phyloP scores from a whole-genome alignment of 2,113 vertebrate species.

The Isichthys henryi region DNA sequence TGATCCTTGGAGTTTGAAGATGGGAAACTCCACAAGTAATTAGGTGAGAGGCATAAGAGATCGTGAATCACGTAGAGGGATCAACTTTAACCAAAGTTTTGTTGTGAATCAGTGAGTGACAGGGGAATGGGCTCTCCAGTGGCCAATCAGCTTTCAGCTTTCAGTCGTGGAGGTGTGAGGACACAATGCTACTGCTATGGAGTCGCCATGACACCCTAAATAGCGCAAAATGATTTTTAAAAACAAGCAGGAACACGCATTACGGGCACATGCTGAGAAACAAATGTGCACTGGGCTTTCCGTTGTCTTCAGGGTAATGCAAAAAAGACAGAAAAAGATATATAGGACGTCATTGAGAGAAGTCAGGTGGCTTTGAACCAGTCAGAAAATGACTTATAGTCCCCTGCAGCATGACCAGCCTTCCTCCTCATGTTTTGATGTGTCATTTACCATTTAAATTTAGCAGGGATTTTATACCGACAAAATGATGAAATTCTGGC shows the following conservation, averaged over 20 bases:
- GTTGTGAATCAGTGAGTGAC: not conserved
- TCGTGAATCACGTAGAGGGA: not conserved
- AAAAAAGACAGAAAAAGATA: not conserved
- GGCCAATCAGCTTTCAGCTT: not conserved
- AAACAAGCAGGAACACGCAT: not conserved
- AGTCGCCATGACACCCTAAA: not conserved
- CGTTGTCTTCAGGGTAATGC: not conserved
- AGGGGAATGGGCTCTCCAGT: not conserved
- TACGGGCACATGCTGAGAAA: not conserved
- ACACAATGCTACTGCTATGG: not conserved
- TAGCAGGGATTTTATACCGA: not conserved
- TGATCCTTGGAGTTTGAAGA: not conserved
- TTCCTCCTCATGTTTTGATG: not conserved
- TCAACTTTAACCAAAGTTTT: not conserved
- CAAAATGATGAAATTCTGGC: slow-evolving; percentile 8
- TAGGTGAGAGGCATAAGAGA: not conserved
- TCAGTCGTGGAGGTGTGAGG: not conserved
- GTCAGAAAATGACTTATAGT: not conserved
- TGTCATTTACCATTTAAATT: slow-evolving; percentile 3
- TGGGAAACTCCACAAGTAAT: not conserved
- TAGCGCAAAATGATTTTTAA: not conserved
- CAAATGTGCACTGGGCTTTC: not conserved
- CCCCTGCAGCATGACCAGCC: not conserved
- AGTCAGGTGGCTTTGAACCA: not conserved
- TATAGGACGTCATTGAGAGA: not conserved